Base-by-base conservation (phyloP, 2,113 vertebrate genomes). In the Entelurus aequoreus region DNA sequence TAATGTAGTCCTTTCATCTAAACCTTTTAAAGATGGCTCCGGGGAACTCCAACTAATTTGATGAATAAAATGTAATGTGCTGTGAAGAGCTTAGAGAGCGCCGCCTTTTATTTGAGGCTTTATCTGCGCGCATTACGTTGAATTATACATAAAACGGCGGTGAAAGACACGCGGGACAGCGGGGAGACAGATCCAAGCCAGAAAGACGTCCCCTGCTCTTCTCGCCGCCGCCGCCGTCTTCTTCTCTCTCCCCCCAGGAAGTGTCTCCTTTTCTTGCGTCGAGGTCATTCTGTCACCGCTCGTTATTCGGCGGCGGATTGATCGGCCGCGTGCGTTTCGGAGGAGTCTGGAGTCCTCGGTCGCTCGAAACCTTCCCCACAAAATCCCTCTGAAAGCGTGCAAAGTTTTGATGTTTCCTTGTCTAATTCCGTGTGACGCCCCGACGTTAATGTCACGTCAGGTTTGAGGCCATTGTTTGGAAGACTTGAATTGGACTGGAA, bases 11-110 rank as follows among this genome's bases (percentile, higher is more conserved):
- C 83, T 87, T 89, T 89, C 82, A 88, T 89, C 80, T 68, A 68
- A 87, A 87, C 85, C 86, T 88, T 88, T 88, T 86, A 87, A 88
- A 88, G 86, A 71, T 71, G 76, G 80, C 87, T 84, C 85, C 72
- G 68, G 87, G 88, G 83, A 88, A 88, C 81, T 81, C 78, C 81
- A 85, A 84, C 79, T 89, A 89, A 91, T 89, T 87, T 89, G 86
- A 89, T 84, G 86, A 91, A 89, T 89, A 88, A 88, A 90, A 81
- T 37, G 69, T 88, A 88, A 89, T 80, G 84, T 63, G 80, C 78
- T 85, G 68, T 88, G 82, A 89, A 87, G 85, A 79, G 78, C 81
- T 88, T 76, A 82, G 76, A 81, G 81, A 79, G 76, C 62, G 62
- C 62, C 40, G 83, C 75, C 79, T 68, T 46, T 79, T 83, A 80